Conservation (phyloP, 2,888 invertebrate species). For the Clanis bilineata region DNA sequence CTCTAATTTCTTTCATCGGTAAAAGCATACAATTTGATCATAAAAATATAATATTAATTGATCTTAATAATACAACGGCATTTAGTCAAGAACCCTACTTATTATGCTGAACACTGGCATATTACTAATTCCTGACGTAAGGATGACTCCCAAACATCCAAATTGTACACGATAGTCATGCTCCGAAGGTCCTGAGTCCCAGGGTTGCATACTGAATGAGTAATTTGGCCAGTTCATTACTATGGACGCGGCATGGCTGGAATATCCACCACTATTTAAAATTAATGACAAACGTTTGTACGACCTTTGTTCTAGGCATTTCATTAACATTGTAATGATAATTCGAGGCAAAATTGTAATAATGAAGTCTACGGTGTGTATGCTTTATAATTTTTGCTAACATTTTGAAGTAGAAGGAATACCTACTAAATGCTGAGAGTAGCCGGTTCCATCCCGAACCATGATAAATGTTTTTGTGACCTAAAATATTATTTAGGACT, state of each 20-base stretch:
- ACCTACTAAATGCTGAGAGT: too few species aligned
- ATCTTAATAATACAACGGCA: not conserved
- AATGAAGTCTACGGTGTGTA: too few species aligned
- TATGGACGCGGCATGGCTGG: conserved; percentile 14
- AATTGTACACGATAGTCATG: conserved; percentile 2
- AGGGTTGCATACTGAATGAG: conserved; percentile 19
- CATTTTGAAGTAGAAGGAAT: too few species aligned
- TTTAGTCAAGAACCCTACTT: not conserved
- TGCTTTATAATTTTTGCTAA: too few species aligned
- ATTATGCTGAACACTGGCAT: not conserved
- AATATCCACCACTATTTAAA: conserved; percentile 20
- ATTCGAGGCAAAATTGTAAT: not conserved
- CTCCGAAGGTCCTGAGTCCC: conserved; percentile 11
- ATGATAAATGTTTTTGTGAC: too few species aligned
- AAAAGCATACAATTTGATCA: too few species aligned
- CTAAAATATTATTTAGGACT: too few species aligned
- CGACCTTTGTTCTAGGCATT: conserved; percentile 1
- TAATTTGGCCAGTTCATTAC: conserved; percentile 20
- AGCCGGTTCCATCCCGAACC: too few species aligned
- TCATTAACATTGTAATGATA: not conserved
- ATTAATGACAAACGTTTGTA: conserved; percentile 15
- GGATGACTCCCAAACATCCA: not conserved
- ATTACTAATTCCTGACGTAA: conserved; percentile 5
- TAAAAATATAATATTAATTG: not conserved
- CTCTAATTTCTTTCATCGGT: too few species aligned